A percentile compares a stretch with the other conserved stretches of the same genome.
phyloP scores from a whole-genome alignment of 1,140 invertebrate species.

The Eupeodes corollae region DNA sequence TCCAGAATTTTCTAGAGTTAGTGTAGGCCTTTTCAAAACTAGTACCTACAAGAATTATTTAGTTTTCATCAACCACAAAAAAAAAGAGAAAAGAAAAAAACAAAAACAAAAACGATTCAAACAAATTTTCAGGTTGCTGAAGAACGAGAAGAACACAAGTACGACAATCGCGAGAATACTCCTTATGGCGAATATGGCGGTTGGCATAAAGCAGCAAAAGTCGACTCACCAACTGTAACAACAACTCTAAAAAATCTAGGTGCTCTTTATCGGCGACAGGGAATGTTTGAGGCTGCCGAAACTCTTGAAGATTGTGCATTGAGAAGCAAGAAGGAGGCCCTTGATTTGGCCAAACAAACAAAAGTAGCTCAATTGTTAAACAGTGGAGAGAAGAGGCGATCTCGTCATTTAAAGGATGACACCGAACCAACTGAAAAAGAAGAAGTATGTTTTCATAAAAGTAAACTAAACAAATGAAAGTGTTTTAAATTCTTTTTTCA shows the following conservation, averaged over 20 bases:
- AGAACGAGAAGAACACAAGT: slow-evolving; percentile 91
- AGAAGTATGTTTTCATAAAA: neutral
- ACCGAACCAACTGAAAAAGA: slow-evolving; percentile 30
- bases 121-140: slow-evolving; percentile 65
- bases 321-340: slow-evolving; percentile 83
- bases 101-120: no score
- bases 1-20: no score
- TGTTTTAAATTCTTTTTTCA: no score
- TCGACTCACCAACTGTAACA: slow-evolving; percentile 93
- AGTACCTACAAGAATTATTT: no score
- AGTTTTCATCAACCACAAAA: no score
- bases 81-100: no score
- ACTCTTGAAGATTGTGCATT: slow-evolving; percentile 95
- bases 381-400: slow-evolving; percentile 33
- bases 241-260: slow-evolving; percentile 96
- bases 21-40: no score
- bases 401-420: slow-evolving; percentile 31
- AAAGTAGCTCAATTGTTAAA: slow-evolving; percentile 63
- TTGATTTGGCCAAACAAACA: slow-evolving; percentile 83
- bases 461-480: no score
- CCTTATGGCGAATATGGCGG: slow-evolving; percentile 91
- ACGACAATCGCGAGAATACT: slow-evolving; percentile 78
- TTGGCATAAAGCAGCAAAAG: slow-evolving; percentile 98
- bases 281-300: slow-evolving; percentile 97
- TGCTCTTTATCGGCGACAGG: slow-evolving; percentile 91